Base-by-base conservation (phyloP, 2,888 invertebrate genomes). In the Phaonia tiefii region DNA sequence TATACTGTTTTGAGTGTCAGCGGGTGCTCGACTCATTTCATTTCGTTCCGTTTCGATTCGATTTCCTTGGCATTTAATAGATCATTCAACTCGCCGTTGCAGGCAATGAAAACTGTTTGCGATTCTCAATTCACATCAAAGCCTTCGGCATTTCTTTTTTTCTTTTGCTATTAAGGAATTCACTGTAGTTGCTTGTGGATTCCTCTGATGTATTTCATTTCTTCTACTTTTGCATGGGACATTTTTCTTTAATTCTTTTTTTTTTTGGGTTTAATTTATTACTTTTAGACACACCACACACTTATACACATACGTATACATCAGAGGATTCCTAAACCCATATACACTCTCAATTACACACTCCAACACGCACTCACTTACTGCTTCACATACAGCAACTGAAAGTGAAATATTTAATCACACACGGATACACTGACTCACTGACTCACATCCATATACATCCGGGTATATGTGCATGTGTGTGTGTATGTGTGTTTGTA, bases 21-120 rank as follows among this genome's bases (percentile, higher is more conserved):
- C 20, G 49, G 17, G 2, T 10, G 46, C 17, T 46, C 8, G 17
- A 13, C 60, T 37, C 63, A 63, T 63, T 42, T 22, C 37, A 11
- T 42, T 39, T 1, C 51, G 22, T 22, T 49, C 2, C 20, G 22
- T 42, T 39, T 1, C 51, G 22, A 11, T 49, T 5, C 20, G 22
- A 42, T 37, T 63, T 69, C 10, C 37, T 56, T 73, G 49, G 39
- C 13, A 37, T 71, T 46, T 54, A 60, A 44, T 60, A 72, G 79
- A 75, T 75, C 75, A 79, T 75, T 75, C 58, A 75, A 75, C 79
- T 75, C 66, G 63, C 63, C 42, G 63, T 20, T 20, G 39, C 1
- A 46, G 15, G 17, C 17, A 11, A 25, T 13, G 49, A 17, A 20
- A 25, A 54, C 20, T 22, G 13, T 25, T 54, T 10, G 11, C 54